Conservation (phyloP, 2,113 vertebrate species). For the Lutjanus erythropterus region DNA sequence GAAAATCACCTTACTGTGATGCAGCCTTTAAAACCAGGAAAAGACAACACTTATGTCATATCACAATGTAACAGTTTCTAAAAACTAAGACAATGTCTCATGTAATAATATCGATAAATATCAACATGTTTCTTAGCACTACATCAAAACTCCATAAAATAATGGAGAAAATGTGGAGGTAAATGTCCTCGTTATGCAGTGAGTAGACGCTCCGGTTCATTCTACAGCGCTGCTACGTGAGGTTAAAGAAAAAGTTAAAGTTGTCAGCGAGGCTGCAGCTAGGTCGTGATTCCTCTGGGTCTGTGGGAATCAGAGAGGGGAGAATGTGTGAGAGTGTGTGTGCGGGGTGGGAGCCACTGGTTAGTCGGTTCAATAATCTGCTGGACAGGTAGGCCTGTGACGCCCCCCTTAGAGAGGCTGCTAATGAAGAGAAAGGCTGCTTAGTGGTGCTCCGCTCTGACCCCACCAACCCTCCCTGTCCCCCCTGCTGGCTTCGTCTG, state of each 20-base stretch:
- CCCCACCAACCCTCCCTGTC: conserved; percentile 90
- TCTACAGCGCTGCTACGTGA: conserved; percentile 50
- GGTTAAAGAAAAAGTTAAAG: conserved; percentile 76
- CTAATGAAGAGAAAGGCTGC: conserved; percentile 98
- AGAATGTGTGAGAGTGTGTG: conserved; percentile 62
- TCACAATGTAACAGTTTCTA: no score
- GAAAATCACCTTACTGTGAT: no score
- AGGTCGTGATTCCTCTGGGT: conserved; percentile 80
- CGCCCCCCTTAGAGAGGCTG: conserved; percentile 88
- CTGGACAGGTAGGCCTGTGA: conserved; percentile 96
- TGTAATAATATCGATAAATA: no score
- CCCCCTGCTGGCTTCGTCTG: conserved; percentile 75
- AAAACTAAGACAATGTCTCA: no score
- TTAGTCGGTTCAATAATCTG: conserved; percentile 94
- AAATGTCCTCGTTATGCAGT: conserved; percentile 46
- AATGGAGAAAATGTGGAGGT: conserved; percentile 73
- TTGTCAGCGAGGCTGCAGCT: conserved; percentile 73
- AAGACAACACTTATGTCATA: no score
- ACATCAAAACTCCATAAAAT: conserved; percentile 37
- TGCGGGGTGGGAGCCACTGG: conserved; percentile 83
- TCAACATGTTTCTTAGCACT: no score
- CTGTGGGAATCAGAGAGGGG: conserved; percentile 74
- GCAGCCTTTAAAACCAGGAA: no score
- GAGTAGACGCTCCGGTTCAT: conserved; percentile 8
- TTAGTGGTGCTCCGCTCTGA: conserved; percentile 92